Evolutionary conservation across 2,888 invertebrate species (phyloP), one percentile per base, ranked within the genome.

Genomic region (Elegia similella): DNA sequence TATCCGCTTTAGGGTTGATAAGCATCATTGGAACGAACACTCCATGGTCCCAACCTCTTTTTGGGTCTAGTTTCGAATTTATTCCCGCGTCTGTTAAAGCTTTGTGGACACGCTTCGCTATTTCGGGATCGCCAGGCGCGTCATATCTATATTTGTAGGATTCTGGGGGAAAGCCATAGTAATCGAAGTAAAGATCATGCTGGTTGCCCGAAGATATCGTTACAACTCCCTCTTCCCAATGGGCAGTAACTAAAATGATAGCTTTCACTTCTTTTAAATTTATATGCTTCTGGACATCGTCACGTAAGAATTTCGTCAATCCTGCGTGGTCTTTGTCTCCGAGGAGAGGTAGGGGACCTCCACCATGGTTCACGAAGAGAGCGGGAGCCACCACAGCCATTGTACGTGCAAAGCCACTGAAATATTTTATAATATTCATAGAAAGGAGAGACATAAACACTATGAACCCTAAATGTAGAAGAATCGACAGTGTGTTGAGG

Each of bases 11-110:
- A 6, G 90, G 89, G 47, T 88, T 86, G 1, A 91, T 89, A 0
- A 91, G 67, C 78, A 90, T 84, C 91, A 91, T 91, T 0, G 91
- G 91, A 17, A 91, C 90, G 60, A 91, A 91, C 12, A 91, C 91
- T 67, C 91, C 91, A 68, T 91, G 90, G 66, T 91, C 90, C 91
- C 91, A 91, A 66, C 91, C 90, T 75, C 90, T 74, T 67, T 84
- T 74, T 0, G 80, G 62, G 58, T 91, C 88, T 38, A 90, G 65
- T 66, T 80, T 84, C 0, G 88, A 83, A 10, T 78, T 74, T 34
- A 89, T 83, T 23, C 89, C 88, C 7, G 73, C 78, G 10, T 75
- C 75, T 64, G 82, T 81, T 7, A 91, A 58, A 0, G 71, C 68
- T 32, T 77, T 67, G 16, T 88, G 81, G 6, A 91, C 80, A 0